Evolutionary conservation across 2,888 invertebrate species (phyloP).

Genomic region (Diploptera punctata): DNA sequence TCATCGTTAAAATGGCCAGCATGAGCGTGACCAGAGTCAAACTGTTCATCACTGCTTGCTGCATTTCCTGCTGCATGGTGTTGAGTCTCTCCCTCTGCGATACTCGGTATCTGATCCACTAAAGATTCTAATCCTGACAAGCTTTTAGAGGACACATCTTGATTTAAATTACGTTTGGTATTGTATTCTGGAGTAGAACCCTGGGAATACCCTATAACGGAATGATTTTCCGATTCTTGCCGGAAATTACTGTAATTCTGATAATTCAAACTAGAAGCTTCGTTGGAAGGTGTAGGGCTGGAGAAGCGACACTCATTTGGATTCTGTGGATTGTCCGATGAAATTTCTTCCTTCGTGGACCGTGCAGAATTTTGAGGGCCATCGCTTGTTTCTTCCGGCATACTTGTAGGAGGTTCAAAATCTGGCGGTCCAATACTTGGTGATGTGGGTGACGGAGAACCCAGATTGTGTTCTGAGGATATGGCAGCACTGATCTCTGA

Average conservation of each 20-base stretch:
- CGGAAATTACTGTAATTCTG: constrained; percentile 49
- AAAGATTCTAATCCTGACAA: constrained; percentile 86
- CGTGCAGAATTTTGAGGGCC: constrained; percentile 39
- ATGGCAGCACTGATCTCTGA: constrained; percentile 81
- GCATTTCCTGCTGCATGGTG: constrained; percentile 46
- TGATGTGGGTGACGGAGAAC: constrained; percentile 71
- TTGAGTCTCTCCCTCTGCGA: constrained; percentile 71
- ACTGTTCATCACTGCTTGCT: constrained; percentile 48
- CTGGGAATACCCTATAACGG: constrained; percentile 47
- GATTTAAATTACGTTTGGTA: constrained; percentile 49
- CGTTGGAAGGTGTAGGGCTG: constrained; percentile 55
- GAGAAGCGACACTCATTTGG: constrained; percentile 58
- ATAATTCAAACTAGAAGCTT: constrained; percentile 45
- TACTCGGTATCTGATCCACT: constrained; percentile 90
- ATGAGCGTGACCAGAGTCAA: constrained; percentile 43
- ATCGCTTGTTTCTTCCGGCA: constrained; percentile 53
- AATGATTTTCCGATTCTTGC: constrained; percentile 46
- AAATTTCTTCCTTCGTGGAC: constrained; percentile 49
- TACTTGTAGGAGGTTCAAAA: constrained; percentile 73
- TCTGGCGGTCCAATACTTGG: constrained; percentile 73
- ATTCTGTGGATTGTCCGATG: constrained; percentile 49
- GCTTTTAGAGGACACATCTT: constrained; percentile 86
- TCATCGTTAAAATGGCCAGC: constrained; percentile 47
- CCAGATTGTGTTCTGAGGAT: constrained; percentile 66
- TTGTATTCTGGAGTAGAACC: constrained; percentile 42